Base-by-base conservation (phyloP, 2,113 vertebrate genomes). In the Nannospalax galili region DNA sequence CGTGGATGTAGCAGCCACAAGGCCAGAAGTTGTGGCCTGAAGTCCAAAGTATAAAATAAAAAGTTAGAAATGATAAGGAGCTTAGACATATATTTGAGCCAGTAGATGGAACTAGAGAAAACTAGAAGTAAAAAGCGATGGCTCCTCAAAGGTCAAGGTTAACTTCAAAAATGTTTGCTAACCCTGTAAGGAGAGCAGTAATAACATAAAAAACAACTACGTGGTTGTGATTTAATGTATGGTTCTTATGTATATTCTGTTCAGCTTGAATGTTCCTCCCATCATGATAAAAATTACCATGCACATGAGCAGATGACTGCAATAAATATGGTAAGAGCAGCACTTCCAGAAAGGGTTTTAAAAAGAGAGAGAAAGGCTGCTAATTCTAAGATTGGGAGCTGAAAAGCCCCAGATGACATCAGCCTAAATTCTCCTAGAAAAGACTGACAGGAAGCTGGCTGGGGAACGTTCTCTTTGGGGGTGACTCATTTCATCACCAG, bases 321-420 rank as follows among this genome's bases (percentile, higher is more conserved):
- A 95, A 84, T 96, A 96, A 93, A 95, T 84, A 86, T 97, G 92
- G 90, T 92, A 96, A 95, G 95, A 86, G n/a, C 69, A 92, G 56
- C 96, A 87, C 28, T 95, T 89, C 94, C 93, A 94, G 75, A 84
- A 72, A 96, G 94, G 26, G 94, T 85, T 77, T 69, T 42, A 19
- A 72, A 64, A 70, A 89, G 64, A 92, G 74, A n/a, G 35, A 73
- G 73, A 78, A 48, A 93, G 30, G 35, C 91, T 94, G 94, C 69
- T 97, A 84, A 95, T 92, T 94, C 95, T 93, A 97, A 95, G 95
- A 92, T 42, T 96, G 92, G 93, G 96, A 96, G 65, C 69, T 97
- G 87, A 97, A 97, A 96, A 92, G 78, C 95, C 94, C 93, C 94
- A 96, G 80, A 96, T 96, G 90, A 97, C 88, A 95, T 95, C 94